Conservation (phyloP, 2,888 invertebrate species). For the Scaptomyza flava region DNA sequence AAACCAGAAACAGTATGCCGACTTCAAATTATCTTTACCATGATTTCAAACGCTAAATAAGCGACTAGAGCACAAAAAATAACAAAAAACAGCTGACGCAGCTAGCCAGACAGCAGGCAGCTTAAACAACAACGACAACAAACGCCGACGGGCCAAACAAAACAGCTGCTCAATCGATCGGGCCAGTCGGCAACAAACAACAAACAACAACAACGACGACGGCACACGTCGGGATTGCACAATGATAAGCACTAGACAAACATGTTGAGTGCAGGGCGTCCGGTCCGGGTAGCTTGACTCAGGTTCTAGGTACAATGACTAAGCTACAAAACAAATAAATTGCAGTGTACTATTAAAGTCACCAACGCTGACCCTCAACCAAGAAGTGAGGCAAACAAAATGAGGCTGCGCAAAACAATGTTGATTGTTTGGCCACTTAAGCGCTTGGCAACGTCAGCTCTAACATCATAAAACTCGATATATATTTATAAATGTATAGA, state of each 20-base stretch:
- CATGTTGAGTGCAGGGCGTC: neutral
- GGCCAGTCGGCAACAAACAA: neutral
- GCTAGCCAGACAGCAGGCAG: conserved; percentile 13
- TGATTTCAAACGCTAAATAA: neutral
- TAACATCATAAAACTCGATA: conserved; percentile 14
- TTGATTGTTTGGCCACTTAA: conserved; percentile 19
- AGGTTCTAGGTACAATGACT: neutral
- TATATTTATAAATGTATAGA: conserved; percentile 2
- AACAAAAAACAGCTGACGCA: conserved; percentile 28
- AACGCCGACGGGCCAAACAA: conserved; percentile 7
- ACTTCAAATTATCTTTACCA: conserved; percentile 19
- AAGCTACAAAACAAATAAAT: neutral
- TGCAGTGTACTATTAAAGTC: conserved; percentile 13
- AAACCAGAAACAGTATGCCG: neutral
- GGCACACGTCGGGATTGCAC: conserved; percentile 22
- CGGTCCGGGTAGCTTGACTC: neutral
- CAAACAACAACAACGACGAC: conserved; percentile 11
- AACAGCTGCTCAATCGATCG: conserved; percentile 28
- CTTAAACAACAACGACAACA: conserved; percentile 5
- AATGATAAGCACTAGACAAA: conserved; percentile 24
- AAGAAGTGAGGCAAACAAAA: conserved; percentile 19
- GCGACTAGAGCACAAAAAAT: neutral
- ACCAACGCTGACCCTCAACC: conserved; percentile 42
- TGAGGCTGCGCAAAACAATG: conserved; percentile 2
- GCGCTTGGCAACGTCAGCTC: conserved; percentile 49